Evolutionary conservation across 2,888 invertebrate species (phyloP).

Genomic region (Eumerus sabulonum): DNA sequence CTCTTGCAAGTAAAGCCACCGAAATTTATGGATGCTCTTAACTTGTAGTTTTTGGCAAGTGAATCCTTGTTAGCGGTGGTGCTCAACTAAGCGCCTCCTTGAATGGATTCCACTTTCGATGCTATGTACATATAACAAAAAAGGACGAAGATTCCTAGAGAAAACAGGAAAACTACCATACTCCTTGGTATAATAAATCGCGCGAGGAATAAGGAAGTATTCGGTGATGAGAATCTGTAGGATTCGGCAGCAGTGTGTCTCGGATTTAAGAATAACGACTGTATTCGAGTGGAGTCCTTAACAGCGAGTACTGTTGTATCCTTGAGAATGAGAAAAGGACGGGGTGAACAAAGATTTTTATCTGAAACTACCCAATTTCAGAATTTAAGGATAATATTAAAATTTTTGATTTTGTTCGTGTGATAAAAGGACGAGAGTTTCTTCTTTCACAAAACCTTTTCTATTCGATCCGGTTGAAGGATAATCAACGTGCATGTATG

Average conservation of each 20-base stretch:
- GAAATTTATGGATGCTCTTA: slow-evolving; percentile 64
- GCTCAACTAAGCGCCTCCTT: slow-evolving; percentile 41
- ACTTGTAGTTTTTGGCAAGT: slow-evolving; percentile 63
- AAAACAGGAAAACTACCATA: no score
- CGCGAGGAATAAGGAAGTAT: slow-evolving; percentile 32
- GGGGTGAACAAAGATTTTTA: not conserved
- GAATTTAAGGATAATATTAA: slow-evolving; percentile 30
- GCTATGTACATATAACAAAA: no score
- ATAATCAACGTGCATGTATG: slow-evolving; percentile 18
- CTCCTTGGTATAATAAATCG: slow-evolving; percentile 35
- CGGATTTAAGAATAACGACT: slow-evolving; percentile 40
- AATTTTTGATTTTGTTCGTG: slow-evolving; percentile 13
- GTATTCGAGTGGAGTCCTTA: no score
- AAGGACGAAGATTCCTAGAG: no score
- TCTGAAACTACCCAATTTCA: slow-evolving; percentile 20
- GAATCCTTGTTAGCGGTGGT: slow-evolving; percentile 62
- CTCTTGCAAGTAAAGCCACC: slow-evolving; percentile 44
- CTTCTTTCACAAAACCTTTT: slow-evolving; percentile 2
- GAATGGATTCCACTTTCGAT: slow-evolving; percentile 5
- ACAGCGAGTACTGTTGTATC: not conserved
- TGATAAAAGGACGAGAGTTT: slow-evolving; percentile 1
- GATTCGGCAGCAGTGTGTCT: slow-evolving; percentile 20
- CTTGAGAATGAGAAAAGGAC: slow-evolving; percentile 2
- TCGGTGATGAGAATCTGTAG: slow-evolving; percentile 11
- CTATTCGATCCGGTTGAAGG: slow-evolving; percentile 3